phyloP scores from a whole-genome alignment of 2,113 vertebrate genomes.

The Amphiprion percula region DNA sequence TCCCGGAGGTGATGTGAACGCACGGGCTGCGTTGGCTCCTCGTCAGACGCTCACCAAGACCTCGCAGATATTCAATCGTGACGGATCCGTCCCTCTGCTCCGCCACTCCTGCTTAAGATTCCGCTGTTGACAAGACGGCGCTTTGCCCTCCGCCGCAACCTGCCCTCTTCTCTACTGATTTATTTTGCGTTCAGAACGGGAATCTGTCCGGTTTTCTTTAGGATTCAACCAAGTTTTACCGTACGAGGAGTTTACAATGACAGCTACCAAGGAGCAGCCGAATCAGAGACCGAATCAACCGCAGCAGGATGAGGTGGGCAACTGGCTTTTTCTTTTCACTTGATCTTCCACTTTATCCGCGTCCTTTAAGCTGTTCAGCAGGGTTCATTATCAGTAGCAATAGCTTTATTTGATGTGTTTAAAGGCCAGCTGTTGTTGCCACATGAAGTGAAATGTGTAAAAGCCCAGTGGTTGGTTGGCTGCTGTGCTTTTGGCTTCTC shows the following conservation, averaged over 20 bases:
- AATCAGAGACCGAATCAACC: constrained; percentile 84
- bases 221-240: constrained; percentile 64
- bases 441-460: constrained; percentile 1
- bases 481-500: not conserved
- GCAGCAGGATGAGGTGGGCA: constrained; percentile 87
- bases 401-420: not conserved
- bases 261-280: constrained; percentile 90
- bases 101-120: constrained; percentile 64
- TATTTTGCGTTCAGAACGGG: constrained; percentile 44
- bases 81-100: constrained; percentile 59
- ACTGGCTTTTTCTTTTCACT: constrained; percentile 14
- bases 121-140: constrained; percentile 64
- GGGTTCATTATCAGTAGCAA: too few relatives aligned
- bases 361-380: not conserved
- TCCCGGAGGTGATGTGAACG: constrained; percentile 47
- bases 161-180: not conserved
- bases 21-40: constrained; percentile 52
- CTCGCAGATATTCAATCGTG: constrained; percentile 62
- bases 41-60: constrained; percentile 51
- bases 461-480: constrained; percentile 3
- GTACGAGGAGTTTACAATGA: constrained; percentile 84
- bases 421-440: not conserved
- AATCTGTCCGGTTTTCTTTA: constrained; percentile 57
- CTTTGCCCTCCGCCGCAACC: constrained; percentile 9
- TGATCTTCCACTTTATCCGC: constrained; percentile 39